Conservation (phyloP, 2,888 invertebrate genomes). For the Euproctis similis region DNA sequence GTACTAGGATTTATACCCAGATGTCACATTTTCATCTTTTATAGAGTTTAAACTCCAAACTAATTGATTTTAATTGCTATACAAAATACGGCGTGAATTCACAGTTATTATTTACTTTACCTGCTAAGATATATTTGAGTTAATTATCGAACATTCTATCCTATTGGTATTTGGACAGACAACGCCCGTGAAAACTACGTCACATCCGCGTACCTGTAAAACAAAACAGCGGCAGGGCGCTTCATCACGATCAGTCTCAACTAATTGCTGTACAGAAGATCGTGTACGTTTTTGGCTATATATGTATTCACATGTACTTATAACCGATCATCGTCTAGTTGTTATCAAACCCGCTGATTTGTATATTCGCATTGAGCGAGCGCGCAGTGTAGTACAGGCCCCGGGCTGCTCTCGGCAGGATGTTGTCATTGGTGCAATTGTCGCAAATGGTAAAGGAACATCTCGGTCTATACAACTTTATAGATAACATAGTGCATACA, state of each 20-base stretch:
- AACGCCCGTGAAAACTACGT: slow-evolving; percentile 45
- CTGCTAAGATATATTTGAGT: slow-evolving; percentile 18
- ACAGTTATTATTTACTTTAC: no score
- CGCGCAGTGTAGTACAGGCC: slow-evolving; percentile 63
- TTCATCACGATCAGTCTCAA: slow-evolving; percentile 44
- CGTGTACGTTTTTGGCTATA: slow-evolving; percentile 49
- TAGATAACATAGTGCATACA: slow-evolving; percentile 37
- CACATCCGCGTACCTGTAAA: slow-evolving; percentile 35
- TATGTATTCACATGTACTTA: slow-evolving; percentile 31
- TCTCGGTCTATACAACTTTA: slow-evolving; percentile 45
- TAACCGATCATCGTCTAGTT: slow-evolving; percentile 46
- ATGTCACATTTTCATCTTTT: slow-evolving; percentile 51
- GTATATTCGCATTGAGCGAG: slow-evolving; percentile 50
- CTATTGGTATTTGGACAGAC: slow-evolving; percentile 47
- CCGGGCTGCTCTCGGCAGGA: slow-evolving; percentile 60
- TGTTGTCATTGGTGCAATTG: slow-evolving; percentile 71
- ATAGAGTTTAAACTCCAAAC: slow-evolving; percentile 36
- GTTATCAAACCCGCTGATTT: slow-evolving; percentile 64
- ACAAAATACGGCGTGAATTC: no score
- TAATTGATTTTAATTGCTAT: no score
- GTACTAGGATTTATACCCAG: slow-evolving; percentile 39
- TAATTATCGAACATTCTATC: slow-evolving; percentile 39
- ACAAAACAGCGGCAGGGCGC: slow-evolving; percentile 36
- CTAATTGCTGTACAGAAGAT: slow-evolving; percentile 56
- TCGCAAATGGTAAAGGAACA: slow-evolving; percentile 61